Conservation (phyloP, 1,140 invertebrate genomes). For the Pteromalus puparum region DNA sequence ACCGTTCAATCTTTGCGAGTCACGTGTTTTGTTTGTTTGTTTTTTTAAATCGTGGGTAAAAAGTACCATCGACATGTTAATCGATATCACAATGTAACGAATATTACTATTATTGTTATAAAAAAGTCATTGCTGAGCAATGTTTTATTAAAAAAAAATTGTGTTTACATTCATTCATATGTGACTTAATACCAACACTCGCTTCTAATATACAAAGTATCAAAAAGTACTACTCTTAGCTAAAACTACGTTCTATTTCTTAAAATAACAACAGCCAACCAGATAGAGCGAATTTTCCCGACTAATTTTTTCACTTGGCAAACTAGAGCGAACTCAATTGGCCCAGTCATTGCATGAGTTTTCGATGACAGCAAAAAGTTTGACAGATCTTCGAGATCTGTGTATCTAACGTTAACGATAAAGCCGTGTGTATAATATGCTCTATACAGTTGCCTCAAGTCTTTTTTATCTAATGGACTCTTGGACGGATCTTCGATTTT, state of each 20-base stretch:
- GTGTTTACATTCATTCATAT: constrained; percentile 52
- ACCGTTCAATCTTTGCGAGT: constrained; percentile 38
- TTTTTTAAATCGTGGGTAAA: constrained; percentile 58
- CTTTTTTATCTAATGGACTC: constrained; percentile 65
- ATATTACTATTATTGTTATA: constrained; percentile 63
- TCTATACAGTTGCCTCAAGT: constrained; percentile 68
- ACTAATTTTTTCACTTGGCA: constrained; percentile 66
- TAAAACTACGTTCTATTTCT: constrained; percentile 57
- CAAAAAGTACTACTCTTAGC: background rate
- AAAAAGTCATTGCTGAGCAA: constrained; percentile 65
- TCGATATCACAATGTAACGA: constrained; percentile 61
- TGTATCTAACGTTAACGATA: constrained; percentile 66
- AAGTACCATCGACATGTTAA: constrained; percentile 63
- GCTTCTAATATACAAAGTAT: constrained; percentile 31
- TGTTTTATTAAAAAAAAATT: constrained; percentile 58
- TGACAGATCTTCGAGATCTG: constrained; percentile 62
- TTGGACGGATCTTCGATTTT: constrained; percentile 57
- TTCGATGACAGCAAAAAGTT: constrained; percentile 66
- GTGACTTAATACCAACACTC: constrained; percentile 30
- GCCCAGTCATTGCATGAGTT: constrained; percentile 66
- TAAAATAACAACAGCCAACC: constrained; percentile 67
- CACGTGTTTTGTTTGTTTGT: constrained; percentile 49
- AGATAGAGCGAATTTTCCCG: constrained; percentile 68
- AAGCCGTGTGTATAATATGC: constrained; percentile 70
- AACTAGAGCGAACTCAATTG: constrained; percentile 70